Percentiles rank a stretch among this genome's conserved stretches.
Conservation (phyloP, 1,140 invertebrate genomes). For the Drosophila azteca region DNA sequence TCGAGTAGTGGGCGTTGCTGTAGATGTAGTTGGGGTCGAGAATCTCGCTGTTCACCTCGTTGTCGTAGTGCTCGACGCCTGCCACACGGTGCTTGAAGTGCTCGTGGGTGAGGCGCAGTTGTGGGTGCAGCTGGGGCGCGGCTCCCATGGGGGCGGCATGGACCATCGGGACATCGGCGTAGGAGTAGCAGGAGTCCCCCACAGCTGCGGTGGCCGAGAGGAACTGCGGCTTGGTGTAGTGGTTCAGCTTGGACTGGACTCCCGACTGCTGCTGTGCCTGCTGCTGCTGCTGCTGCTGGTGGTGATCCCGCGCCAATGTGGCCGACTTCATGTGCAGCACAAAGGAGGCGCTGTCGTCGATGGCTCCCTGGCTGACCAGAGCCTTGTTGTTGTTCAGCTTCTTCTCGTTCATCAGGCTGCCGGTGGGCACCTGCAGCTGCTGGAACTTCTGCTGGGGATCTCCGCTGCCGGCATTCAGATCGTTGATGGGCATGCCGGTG, state of each 20-base stretch:
- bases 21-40: slow-evolving; percentile 81
- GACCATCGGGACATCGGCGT: slow-evolving; percentile 79
- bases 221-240: slow-evolving; percentile 81
- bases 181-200: slow-evolving; percentile 78
- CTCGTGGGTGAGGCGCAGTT: slow-evolving; percentile 68
- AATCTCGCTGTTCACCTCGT: slow-evolving; percentile 57
- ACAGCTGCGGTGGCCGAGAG: slow-evolving; percentile 68
- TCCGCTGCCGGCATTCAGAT: slow-evolving; percentile 53
- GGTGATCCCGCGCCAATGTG: slow-evolving; percentile 54
- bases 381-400: slow-evolving; percentile 69
- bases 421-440: slow-evolving; percentile 77
- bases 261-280: slow-evolving; percentile 14
- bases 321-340: slow-evolving; percentile 76
- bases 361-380: slow-evolving; percentile 37
- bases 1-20: slow-evolving; percentile 78
- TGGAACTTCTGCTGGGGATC: slow-evolving; percentile 71
- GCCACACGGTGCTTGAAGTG: slow-evolving; percentile 63
- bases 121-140: slow-evolving; percentile 36
- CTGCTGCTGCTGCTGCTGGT: slow-evolving; percentile 31
- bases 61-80: slow-evolving; percentile 44
- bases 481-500: slow-evolving; percentile 67
- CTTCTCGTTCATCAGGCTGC: slow-evolving; percentile 72
- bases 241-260: slow-evolving; percentile 46
- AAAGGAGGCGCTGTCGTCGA: slow-evolving; percentile 74
- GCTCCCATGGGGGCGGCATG: slow-evolving; percentile 37